Conservation (phyloP, 2,113 vertebrate genomes). For the Clarias magur region DNA sequence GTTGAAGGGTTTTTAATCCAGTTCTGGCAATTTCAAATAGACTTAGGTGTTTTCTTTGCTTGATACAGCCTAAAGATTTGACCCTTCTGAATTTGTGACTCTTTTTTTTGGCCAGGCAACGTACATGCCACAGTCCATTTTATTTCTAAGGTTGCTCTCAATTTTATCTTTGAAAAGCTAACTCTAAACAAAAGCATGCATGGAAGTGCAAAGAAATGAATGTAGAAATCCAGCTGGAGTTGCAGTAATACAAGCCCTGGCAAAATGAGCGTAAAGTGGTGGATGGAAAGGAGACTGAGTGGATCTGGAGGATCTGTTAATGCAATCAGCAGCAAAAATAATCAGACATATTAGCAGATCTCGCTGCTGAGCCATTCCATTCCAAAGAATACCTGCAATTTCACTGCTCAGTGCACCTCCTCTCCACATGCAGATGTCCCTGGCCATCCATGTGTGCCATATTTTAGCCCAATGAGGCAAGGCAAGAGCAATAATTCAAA, state of each 20-base stretch:
- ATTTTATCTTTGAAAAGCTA: not conserved
- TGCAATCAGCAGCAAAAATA: slow-evolving; percentile 56
- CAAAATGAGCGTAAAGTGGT: slow-evolving; percentile 10
- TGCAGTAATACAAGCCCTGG: slow-evolving; percentile 4
- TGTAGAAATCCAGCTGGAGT: not conserved
- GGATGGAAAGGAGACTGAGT: slow-evolving; percentile 1
- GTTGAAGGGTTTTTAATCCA: too few species aligned
- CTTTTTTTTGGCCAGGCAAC: too few species aligned
- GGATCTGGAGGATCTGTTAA: slow-evolving; percentile 59
- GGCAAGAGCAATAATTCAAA: slow-evolving; percentile 29
- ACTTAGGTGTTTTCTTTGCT: too few species aligned
- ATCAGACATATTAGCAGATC: slow-evolving; percentile 42
- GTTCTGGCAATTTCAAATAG: too few species aligned
- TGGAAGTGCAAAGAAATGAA: not conserved
- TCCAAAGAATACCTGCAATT: slow-evolving; percentile 51
- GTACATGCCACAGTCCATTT: not conserved
- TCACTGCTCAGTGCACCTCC: not conserved
- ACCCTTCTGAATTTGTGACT: too few species aligned
- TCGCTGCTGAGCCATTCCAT: slow-evolving; percentile 28
- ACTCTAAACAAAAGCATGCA: not conserved
- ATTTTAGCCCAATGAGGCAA: slow-evolving; percentile 25
- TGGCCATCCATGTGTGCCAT: slow-evolving; percentile 18
- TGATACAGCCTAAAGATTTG: too few species aligned
- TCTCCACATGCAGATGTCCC: slow-evolving; percentile 22
- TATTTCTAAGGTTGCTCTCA: not conserved